Evolutionary conservation across 2,797 vertebrate species (phyloP), one percentile per base, ranked within the genome.

Genomic region (Neopelma chrysocephalum): DNA sequence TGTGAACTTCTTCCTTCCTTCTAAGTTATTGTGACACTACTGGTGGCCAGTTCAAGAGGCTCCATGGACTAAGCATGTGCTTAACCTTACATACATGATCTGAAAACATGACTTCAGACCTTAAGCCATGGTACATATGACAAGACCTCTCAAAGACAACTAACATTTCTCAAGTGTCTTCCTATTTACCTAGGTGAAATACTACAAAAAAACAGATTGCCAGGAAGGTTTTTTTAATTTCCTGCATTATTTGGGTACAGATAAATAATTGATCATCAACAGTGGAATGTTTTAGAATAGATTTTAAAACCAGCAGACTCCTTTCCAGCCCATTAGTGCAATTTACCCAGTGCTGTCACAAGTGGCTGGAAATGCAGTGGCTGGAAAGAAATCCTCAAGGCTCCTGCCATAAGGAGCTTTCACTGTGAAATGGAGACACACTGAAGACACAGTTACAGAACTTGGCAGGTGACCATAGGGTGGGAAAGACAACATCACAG

Each of bases 371-470:
- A 91, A 77, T 0, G 4, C 50, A 83, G 57, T 36, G 81, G 42
- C 53, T 81, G 65, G 54, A 54, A 83, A 77, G 69, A 90, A 83
- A 95, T 50, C 26, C 72, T 60, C 76, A 91, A 70, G 83, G 73
- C 38, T 91, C 69, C 89, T 66, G 79, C 73, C 79, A 86, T 66
- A 85, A 91, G 87, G 71, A 91, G 76, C 61, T 86, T 94, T 90
- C 48, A 3, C 48, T 70, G 42, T 58, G 85, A 68, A 83, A 86
- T 22, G 58, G 65, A 94, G 80, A 69, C n/a, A n/a, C 38, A 7
- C n/a, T 29, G 70, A 58, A 81, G 58, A 66, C 36, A 47, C 0
- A 64, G 61, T 78, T 81, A 86, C 65, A 93, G 58, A 73, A 78
- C 15, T 8, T 77, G 76, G 62, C 76, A 75, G 61, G 68, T 51